phyloP scores from a whole-genome alignment of 1,140 invertebrate species.

The Philaenus spumarius region DNA sequence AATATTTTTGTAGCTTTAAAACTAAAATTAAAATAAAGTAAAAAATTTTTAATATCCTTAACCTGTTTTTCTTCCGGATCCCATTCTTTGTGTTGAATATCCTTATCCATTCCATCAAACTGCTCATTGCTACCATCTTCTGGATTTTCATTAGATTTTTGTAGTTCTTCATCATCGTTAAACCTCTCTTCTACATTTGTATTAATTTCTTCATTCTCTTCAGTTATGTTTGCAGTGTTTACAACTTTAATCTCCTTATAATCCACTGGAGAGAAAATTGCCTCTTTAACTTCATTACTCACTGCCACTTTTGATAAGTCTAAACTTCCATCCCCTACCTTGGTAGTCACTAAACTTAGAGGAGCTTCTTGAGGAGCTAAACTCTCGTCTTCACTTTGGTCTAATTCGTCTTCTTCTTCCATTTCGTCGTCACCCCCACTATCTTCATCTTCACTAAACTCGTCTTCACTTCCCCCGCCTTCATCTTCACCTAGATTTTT shows the following conservation, averaged over 20 bases:
- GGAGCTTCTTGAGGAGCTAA: neutral
- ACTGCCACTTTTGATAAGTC: neutral
- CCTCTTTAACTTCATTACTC: neutral
- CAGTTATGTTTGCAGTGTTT: neutral
- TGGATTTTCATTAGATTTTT: slow-evolving; percentile 34
- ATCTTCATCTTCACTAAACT: slow-evolving; percentile 28
- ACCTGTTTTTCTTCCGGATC: no score
- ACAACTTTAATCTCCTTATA: slow-evolving; percentile 17
- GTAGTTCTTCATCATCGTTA: slow-evolving; percentile 22
- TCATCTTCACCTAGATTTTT: slow-evolving; percentile 38
- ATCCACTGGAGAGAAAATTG: neutral
- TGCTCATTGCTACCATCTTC: slow-evolving; percentile 17
- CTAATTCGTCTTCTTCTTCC: slow-evolving; percentile 31
- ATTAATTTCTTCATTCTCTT: neutral
- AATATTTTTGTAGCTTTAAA: no score
- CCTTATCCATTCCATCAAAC: no score
- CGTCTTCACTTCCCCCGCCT: slow-evolving; percentile 37
- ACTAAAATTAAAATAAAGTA: no score
- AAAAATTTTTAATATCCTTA: no score
- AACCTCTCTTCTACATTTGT: neutral
- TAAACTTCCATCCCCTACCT: slow-evolving; percentile 30
- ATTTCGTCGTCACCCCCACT: slow-evolving; percentile 34
- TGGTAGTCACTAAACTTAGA: slow-evolving; percentile 30
- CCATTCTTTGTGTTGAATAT: no score
- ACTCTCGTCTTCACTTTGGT: slow-evolving; percentile 33